Base-by-base conservation (phyloP, 2,797 vertebrate species). In the Oreochromis mossambicus region DNA sequence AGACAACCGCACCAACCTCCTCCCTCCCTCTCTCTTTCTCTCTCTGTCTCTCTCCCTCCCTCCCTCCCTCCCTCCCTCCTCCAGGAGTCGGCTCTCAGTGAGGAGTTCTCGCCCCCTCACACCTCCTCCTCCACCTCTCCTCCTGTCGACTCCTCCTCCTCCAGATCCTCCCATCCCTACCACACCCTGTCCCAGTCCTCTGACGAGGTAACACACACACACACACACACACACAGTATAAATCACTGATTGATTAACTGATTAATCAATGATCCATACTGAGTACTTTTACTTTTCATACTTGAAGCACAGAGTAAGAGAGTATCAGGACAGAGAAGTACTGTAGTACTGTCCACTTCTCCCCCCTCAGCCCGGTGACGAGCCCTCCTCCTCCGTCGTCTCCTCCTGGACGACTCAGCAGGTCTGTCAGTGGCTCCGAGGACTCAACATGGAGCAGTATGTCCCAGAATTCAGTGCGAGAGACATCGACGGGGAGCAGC, bases 121-220 rank as follows among this genome's bases (percentile, higher is more conserved):
- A 94, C 90, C 48, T 89, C 86, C 36, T 86, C 95, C 68, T 94
- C 94, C 19, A 92, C 93, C 3, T 91, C 93, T 29, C 94, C 94
- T 36, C 91, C 95, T 14, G 82, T 92, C 0, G 92, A 95, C 75
- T 89, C 91, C 24, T 96, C 95, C 77, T 96, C 95, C 84, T 97
- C 93, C 55, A 96, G 95, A 82, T 97, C 97, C 78, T 97, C 97
- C 24, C 97, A 97, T 75, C 97, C 97, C 1, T 98, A 98, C 89
- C 97, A 97, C 79, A 97, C 96, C 1, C 92, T 98, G 83, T 98
- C 97, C 1, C 97, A 97, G 94, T 98, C 97, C 82, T 98, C 97
- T 0, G 97, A 98, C 0, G 97, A 97, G 97, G 97, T 98, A 82
- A 66, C 3, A 12, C 55, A 13, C 32, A 7, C 11, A 32, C n/a